Evolutionary conservation across 2,797 vertebrate genomes (phyloP).

Genomic region (Mycteria americana): DNA sequence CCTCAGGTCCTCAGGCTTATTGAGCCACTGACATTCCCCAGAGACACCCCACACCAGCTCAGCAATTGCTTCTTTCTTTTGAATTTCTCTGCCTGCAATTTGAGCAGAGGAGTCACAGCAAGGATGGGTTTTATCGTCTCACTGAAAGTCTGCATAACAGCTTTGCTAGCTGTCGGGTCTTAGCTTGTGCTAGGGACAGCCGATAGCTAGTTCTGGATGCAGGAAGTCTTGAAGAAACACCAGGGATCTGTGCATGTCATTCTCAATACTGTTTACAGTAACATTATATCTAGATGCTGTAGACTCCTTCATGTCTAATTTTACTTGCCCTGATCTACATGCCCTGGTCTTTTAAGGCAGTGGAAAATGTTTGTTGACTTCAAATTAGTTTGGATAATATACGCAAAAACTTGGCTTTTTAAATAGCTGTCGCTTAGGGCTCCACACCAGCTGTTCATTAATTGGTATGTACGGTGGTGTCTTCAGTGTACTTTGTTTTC

Average conservation of each 20-base stretch:
- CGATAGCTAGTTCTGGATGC: not conserved
- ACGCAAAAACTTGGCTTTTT: not conserved
- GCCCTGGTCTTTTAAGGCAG: not conserved
- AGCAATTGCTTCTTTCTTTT: not conserved
- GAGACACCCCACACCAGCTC: not conserved
- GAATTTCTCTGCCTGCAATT: not conserved
- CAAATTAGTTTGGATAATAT: not conserved
- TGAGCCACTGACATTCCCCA: not conserved
- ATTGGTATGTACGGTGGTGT: not conserved
- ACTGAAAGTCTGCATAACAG: not conserved
- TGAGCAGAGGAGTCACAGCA: not conserved
- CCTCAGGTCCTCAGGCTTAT: not conserved
- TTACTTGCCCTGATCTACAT: not conserved
- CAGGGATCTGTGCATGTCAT: not conserved
- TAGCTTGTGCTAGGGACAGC: not conserved
- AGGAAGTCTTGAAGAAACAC: not conserved
- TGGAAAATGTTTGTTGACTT: not conserved
- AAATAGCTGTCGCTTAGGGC: not conserved
- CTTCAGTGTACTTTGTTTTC: not conserved
- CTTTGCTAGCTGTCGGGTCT: not conserved
- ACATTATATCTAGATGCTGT: not conserved
- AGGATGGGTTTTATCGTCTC: not conserved
- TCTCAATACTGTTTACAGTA: not conserved
- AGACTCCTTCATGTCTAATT: not conserved
- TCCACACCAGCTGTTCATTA: not conserved